phyloP scores from a whole-genome alignment of 2,113 vertebrate genomes.

The Hippoglossus stenolepis region DNA sequence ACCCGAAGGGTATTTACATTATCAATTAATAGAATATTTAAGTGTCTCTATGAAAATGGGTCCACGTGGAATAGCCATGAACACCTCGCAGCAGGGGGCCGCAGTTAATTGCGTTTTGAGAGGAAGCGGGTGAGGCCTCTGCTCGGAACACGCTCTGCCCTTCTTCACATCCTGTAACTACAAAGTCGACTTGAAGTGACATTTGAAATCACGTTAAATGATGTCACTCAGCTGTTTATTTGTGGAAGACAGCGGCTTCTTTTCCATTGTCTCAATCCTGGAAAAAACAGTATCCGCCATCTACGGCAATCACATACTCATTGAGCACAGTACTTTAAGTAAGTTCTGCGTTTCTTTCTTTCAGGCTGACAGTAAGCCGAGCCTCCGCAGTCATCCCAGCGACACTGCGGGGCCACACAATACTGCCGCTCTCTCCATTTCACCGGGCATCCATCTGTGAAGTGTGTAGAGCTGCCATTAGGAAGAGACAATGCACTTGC shows the following conservation, averaged over 20 bases:
- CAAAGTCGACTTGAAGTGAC: not conserved
- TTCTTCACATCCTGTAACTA: constrained; percentile 26
- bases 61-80: constrained; percentile 58
- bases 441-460: constrained; percentile 62
- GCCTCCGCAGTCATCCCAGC: constrained; percentile 37
- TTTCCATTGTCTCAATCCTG: not conserved
- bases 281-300: not conserved
- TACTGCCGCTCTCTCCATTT: constrained; percentile 58
- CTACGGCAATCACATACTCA: not conserved
- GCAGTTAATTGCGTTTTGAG: constrained; percentile 71
- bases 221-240: not conserved
- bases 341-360: constrained; percentile 11
- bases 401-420: constrained; percentile 52
- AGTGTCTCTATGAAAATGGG: constrained; percentile 59
- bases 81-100: constrained; percentile 57
- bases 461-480: constrained; percentile 57
- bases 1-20: constrained; percentile 72
- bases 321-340: constrained; percentile 4
- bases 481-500: constrained; percentile 51
- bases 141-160: constrained; percentile 7
- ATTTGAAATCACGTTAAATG: constrained; percentile 11
- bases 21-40: constrained; percentile 78
- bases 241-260: not conserved
- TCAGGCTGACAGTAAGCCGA: constrained; percentile 25
- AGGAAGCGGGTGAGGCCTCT: constrained; percentile 6